Evolutionary conservation across 2,797 vertebrate genomes (phyloP).

Genomic region (Myotis pilosus): DNA sequence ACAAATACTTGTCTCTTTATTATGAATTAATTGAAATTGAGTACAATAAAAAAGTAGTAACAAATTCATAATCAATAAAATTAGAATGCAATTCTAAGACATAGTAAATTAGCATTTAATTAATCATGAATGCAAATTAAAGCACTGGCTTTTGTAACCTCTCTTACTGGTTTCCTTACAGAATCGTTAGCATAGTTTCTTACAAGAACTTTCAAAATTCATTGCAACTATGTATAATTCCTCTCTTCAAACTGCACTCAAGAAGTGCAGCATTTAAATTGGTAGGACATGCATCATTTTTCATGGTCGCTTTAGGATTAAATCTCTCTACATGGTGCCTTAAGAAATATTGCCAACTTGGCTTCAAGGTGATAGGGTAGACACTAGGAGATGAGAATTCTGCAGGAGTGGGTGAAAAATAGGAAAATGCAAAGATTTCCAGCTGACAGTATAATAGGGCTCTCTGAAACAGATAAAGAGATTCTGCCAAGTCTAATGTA

Average conservation of each 20-base stretch:
- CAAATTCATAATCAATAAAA: slow-evolving; percentile 17
- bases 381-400: slow-evolving; percentile 52
- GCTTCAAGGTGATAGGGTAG: slow-evolving; percentile 61
- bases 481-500: neutral
- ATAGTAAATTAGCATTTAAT: slow-evolving; percentile 12
- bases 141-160: neutral
- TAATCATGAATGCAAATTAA: neutral
- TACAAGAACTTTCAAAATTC: slow-evolving; percentile 57
- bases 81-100: neutral
- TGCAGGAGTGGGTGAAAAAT: slow-evolving; percentile 36
- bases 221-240: slow-evolving; percentile 70
- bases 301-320: slow-evolving; percentile 69
- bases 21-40: neutral
- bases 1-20: neutral
- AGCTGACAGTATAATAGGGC: neutral
- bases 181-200: slow-evolving; percentile 18
- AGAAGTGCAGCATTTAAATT: slow-evolving; percentile 59
- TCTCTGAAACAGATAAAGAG: slow-evolving; percentile 34
- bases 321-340: slow-evolving; percentile 37
- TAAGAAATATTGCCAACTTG: slow-evolving; percentile 62
- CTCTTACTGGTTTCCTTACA: slow-evolving; percentile 29
- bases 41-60: neutral
- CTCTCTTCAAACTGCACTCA: slow-evolving; percentile 57
- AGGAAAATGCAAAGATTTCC: slow-evolving; percentile 1
- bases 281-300: slow-evolving; percentile 68